These are phyloP conservation scores for Polymixis flavicincta DNA, from an alignment of 2,888 invertebrate genomes.

Conservation along the genomic window DNA sequence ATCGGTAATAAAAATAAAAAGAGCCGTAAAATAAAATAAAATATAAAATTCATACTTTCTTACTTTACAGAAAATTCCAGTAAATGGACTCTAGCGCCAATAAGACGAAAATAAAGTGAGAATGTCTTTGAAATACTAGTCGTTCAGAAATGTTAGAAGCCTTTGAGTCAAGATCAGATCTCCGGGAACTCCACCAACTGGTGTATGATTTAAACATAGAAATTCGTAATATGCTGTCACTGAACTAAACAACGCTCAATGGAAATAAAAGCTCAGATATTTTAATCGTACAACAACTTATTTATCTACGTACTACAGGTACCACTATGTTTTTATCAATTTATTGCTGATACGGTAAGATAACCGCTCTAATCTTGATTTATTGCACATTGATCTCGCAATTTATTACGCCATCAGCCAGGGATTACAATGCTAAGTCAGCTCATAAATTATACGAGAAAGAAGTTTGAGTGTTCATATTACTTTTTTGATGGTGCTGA, in stretches of 20 bases:
- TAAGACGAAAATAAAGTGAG: conserved; percentile 41
- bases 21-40: conserved; percentile 23
- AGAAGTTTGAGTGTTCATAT: conserved; percentile 41
- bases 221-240: conserved; percentile 28
- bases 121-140: conserved; percentile 48
- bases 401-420: conserved; percentile 69
- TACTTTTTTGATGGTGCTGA: conserved; percentile 41
- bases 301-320: conserved; percentile 35
- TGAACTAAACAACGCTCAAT: conserved; percentile 1
- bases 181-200: conserved; percentile 18
- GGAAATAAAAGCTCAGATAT: conserved; percentile 42
- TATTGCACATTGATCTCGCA: conserved; percentile 73
- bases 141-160: conserved; percentile 26
- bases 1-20: conserved; percentile 22
- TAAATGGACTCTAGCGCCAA: conserved; percentile 18
- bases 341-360: conserved; percentile 69
- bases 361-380: conserved; percentile 76
- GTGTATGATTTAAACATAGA: conserved; percentile 28
- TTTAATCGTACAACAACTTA: conserved; percentile 31
- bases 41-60: conserved; percentile 32
- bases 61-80: conserved; percentile 22
- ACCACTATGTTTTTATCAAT: conserved; percentile 70
- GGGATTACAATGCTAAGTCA: conserved; percentile 69
- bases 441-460: conserved; percentile 65
- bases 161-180: conserved; percentile 42